Evolutionary conservation across 2,797 vertebrate genomes (phyloP), one percentile per base, ranked within the genome.

Genomic region (Molossus alvarezi): DNA sequence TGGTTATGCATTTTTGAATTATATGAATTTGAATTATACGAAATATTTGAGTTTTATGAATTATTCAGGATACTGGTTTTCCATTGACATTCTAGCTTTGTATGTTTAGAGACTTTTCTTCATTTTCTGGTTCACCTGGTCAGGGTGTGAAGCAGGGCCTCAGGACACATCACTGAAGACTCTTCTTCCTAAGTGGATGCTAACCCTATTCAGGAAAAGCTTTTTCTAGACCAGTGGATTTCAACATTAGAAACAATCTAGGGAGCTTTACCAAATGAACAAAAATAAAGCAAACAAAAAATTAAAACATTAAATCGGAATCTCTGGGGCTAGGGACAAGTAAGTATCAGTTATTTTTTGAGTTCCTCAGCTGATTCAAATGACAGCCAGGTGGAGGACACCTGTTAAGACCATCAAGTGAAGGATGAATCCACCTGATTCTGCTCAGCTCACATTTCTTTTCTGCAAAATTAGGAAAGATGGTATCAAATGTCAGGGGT

Each of bases 221-320:
- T 69, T 58, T 91, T 53, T 76, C 73, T 92, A 17, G 25, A 71
- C 53, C 10, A 76, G 6, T 53, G 23, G 5, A 53, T 94, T 87
- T 84, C 33, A 94, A 55, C 6, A 9, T 88, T 89, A 73, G 84
- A 85, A 88, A 95, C 60, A 80, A 83, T 48, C 76, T 92, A 94
- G 23, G 67, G 67, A 87, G 25, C 33, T 94, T 57, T 82, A 69
- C 80, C 29, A 87, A 90, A 83, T 20, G 67, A 90, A 60, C 14
- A 86, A 67, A 77, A 60, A 23, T 64, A 18, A 79, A 91, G 80
- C 14, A 67, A 77, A 75, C 7, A 55, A 65, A 79, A 90, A 64
- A 1, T 10, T 87, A 64, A 82, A 45, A 14, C n/a, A 64, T 75
- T 93, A 55, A 90, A 94, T 72, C 9, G 17, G 53, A 76, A 73